Percentiles rank a stretch among this genome's conserved stretches.
Evolutionary conservation across 92 coral and sea anemone species (phyloP).

Genomic region (Porites evermanni): DNA sequence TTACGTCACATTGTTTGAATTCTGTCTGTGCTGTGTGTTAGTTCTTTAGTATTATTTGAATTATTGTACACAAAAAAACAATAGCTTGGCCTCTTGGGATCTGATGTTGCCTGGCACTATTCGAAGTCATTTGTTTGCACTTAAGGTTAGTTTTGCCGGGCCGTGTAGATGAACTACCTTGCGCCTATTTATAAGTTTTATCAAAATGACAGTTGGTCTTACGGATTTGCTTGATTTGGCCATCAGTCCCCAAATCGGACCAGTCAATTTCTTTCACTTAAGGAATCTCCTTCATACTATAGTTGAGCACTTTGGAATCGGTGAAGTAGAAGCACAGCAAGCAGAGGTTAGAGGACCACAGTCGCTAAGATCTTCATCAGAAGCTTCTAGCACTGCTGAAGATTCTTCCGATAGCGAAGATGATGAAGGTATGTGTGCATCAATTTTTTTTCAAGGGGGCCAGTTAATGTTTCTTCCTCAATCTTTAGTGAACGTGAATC

Average conservation of each 20-base stretch:
- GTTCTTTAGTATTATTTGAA: conserved; percentile 5
- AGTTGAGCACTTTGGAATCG: conserved; percentile 86
- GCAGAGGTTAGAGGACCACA: conserved; percentile 61
- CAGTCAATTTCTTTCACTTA: conserved; percentile 93
- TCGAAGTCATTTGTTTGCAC: conserved; percentile 66
- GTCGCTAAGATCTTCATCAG: conserved; percentile 41
- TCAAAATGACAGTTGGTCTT: conserved; percentile 84
- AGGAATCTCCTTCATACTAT: conserved; percentile 83
- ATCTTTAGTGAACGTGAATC: background rate
- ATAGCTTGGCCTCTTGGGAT: conserved; percentile 54
- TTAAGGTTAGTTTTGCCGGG: background rate
- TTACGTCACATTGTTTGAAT: conserved; percentile 55
- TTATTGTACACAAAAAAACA: conserved; percentile 33
- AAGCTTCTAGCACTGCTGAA: conserved; percentile 35
- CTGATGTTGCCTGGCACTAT: conserved; percentile 71
- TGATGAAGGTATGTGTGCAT: conserved; percentile 65
- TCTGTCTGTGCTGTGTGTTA: conserved; percentile 20
- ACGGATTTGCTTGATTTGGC: conserved; percentile 90
- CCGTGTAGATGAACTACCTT: conserved; percentile 2
- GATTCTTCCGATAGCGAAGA: conserved; percentile 76
- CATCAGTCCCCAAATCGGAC: conserved; percentile 92
- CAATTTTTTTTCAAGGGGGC: too few relatives aligned
- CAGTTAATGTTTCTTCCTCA: background rate
- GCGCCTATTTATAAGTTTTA: background rate
- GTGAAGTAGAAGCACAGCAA: conserved; percentile 83